These are phyloP conservation scores for Brachionus angularis DNA, from an alignment of 1,140 invertebrate genomes.

Conservation along the genomic window DNA sequence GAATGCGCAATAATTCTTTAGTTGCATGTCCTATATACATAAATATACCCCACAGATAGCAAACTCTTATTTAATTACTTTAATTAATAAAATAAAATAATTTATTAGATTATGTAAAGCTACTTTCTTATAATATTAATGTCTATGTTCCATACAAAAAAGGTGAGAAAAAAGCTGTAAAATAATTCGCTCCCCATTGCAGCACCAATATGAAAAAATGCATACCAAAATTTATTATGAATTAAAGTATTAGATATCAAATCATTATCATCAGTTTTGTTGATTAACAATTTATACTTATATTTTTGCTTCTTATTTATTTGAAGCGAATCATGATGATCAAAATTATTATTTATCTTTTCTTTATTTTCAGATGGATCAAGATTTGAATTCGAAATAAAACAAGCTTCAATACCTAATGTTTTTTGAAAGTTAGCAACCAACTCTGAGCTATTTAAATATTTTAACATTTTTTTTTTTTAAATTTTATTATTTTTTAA, in stretches of 20 bases:
- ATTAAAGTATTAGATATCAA: too few relatives aligned
- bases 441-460: too few relatives aligned
- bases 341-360: too few relatives aligned
- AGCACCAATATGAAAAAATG: neutral
- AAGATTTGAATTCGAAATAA: too few relatives aligned
- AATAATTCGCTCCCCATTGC: neutral
- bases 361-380: too few relatives aligned
- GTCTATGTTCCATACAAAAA: neutral
- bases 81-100: too few relatives aligned
- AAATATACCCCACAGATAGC: slow-evolving; percentile 70
- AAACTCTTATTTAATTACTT: neutral
- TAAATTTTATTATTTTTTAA: too few relatives aligned
- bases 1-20: slow-evolving; percentile 79
- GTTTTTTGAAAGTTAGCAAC: neutral
- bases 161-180: neutral
- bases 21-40: slow-evolving; percentile 71
- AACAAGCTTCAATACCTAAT: too few relatives aligned
- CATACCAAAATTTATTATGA: neutral
- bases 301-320: too few relatives aligned
- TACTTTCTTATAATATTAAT: neutral
- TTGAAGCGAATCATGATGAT: neutral
- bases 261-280: neutral
- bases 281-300: neutral
- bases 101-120: too few relatives aligned
- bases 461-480: too few relatives aligned